Evolutionary conservation across 2,797 vertebrate genomes (phyloP), one percentile per base, ranked within the genome.

Genomic region (Stomatorhinus walkeri): DNA sequence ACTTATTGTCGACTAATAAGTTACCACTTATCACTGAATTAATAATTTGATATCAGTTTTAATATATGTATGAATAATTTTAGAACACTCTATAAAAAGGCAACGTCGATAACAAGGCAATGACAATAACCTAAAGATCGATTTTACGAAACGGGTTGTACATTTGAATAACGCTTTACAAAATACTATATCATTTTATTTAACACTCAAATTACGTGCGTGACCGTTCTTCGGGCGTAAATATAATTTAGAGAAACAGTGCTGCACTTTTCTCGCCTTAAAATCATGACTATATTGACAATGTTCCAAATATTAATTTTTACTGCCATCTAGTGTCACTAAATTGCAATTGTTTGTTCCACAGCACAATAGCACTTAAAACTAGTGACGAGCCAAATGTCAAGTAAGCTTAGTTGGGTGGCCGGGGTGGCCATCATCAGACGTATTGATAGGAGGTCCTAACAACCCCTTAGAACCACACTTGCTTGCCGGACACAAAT

Each of bases 321-420:
- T 79, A 43, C 36, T 79, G 72, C 72, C 72, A 79, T 79, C 72
- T 79, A 79, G 72, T 79, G 72, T 43, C 72, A 79, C 14, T 40
- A 79, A 43, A n/a, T 79, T 43, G 72, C 72, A 40, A 79, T 43
- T 2, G 68, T 40, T 40, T 36, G 32, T 76, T 40, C 12, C 61
- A 64, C 61, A 68, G 10, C 64, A 68, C 1, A 68, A 32, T 12
- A 12, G 61, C 24, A 28, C 24, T 68, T 28, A 12, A 12, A 3
- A 28, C 10, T n/a, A 12, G 61, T 68, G 61, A 64, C 24, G 24
- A 32, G 24, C 24, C 61, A 12, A 32, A 32, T 68, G 61, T 68
- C 9, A 68, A 32, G 61, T 12, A 68, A 24, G 61, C 61, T 24
- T 64, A 24, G 22, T 28, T 68, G 9, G 2, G 16, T 56, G 51